Evolutionary conservation across 2,888 invertebrate genomes (phyloP).

Genomic region (Leptinotarsa rubiginosa): DNA sequence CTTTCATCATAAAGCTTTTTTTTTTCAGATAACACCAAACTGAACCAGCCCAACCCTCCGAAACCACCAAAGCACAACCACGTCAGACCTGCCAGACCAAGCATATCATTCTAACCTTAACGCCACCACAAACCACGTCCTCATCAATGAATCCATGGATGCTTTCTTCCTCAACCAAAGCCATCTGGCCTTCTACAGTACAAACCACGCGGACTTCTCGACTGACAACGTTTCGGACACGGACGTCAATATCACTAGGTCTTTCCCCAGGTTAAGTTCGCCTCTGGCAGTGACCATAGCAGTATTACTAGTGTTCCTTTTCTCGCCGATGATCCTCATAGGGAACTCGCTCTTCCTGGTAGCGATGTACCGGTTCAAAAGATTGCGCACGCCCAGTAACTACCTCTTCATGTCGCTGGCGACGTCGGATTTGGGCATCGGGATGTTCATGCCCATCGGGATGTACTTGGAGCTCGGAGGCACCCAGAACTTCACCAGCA

Average conservation of each 20-base stretch:
- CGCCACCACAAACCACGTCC: conserved; percentile 12
- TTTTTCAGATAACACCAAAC: background rate
- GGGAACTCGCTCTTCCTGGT: conserved; percentile 72
- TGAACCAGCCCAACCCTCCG: background rate
- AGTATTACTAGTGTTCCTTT: conserved; percentile 68
- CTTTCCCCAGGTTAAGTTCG: conserved; percentile 60
- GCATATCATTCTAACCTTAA: conserved; percentile 5
- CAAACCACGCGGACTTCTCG: conserved; percentile 55
- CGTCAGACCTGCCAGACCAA: conserved; percentile 1
- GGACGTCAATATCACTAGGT: conserved; percentile 59
- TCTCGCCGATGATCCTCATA: conserved; percentile 71
- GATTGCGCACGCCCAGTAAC: conserved; percentile 73
- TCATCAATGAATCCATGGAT: conserved; percentile 55
- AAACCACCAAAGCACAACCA: background rate
- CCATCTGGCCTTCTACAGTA: conserved; percentile 53
- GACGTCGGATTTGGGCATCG: conserved; percentile 71
- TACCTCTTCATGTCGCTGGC: conserved; percentile 73
- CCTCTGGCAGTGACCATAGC: conserved; percentile 67
- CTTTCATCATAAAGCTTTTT: background rate
- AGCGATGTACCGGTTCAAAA: conserved; percentile 72
- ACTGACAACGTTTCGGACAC: conserved; percentile 58
- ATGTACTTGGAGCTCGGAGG: conserved; percentile 71
- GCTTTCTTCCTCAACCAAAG: conserved; percentile 57
- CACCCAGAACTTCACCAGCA: conserved; percentile 63
- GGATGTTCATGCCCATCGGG: conserved; percentile 72